Evolutionary conservation across 1,140 invertebrate species (phyloP).

Genomic region (Forficula auricularia): DNA sequence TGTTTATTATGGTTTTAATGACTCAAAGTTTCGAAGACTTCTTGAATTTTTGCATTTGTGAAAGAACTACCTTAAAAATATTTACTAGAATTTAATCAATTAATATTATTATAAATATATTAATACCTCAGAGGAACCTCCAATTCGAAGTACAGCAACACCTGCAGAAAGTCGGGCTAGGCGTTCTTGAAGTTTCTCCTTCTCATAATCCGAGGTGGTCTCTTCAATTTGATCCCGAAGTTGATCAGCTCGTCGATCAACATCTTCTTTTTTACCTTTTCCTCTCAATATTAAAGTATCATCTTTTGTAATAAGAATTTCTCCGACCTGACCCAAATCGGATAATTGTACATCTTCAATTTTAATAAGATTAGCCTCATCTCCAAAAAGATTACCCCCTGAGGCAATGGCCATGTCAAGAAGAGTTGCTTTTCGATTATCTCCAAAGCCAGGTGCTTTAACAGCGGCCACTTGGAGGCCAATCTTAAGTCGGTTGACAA

Average conservation of each 20-base stretch:
- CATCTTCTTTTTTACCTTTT: conserved; percentile 37
- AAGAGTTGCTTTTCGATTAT: conserved; percentile 52
- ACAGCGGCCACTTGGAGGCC: conserved; percentile 38
- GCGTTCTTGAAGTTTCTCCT: conserved; percentile 52
- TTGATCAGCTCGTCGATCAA: conserved; percentile 41
- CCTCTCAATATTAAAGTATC: conserved; percentile 39
- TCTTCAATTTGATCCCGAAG: conserved; percentile 48
- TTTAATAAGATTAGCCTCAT: conserved; percentile 58
- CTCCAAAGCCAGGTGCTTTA: conserved; percentile 60
- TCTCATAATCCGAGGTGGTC: conserved; percentile 52
- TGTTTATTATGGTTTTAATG: no score
- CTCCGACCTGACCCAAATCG: conserved; percentile 80
- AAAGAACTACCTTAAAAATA: no score
- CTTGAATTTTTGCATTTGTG: no score
- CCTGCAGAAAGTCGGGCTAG: conserved; percentile 48
- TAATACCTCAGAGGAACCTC: conserved; percentile 47
- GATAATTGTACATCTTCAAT: conserved; percentile 81
- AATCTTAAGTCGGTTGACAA: conserved; percentile 38
- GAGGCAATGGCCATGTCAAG: conserved; percentile 50
- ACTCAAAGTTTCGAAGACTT: no score
- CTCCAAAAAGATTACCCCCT: conserved; percentile 48
- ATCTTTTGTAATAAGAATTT: conserved; percentile 50
- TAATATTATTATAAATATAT: no score
- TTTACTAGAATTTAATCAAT: no score
- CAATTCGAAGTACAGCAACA: conserved; percentile 58